Conservation (phyloP, 2,888 invertebrate genomes). For the Anodontia alba region DNA sequence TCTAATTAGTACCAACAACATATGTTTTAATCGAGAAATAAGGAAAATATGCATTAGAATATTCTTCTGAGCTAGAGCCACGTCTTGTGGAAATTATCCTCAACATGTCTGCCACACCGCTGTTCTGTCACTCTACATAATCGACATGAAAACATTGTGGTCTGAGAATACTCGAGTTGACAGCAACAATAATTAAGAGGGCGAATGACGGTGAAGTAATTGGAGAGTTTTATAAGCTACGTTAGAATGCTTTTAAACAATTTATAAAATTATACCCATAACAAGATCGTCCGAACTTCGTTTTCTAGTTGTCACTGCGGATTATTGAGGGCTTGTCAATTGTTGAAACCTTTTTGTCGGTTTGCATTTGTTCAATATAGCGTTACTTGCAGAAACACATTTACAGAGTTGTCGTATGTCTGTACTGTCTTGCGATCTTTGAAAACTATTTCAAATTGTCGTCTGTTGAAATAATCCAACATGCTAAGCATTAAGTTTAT, state of each 20-base stretch:
- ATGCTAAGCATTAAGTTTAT: too few species aligned
- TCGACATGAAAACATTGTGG: background rate
- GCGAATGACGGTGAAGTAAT: slow-evolving; percentile 28
- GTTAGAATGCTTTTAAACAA: slow-evolving; percentile 63
- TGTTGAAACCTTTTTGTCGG: background rate
- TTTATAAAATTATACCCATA: slow-evolving; percentile 49
- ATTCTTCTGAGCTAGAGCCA: too few species aligned
- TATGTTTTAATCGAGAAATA: too few species aligned
- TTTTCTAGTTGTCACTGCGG: slow-evolving; percentile 5
- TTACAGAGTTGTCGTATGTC: too few species aligned
- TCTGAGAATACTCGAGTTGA: slow-evolving; percentile 9
- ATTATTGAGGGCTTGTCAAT: background rate
- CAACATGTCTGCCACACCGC: background rate
- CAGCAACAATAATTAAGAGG: slow-evolving; percentile 7
- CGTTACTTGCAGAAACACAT: too few species aligned
- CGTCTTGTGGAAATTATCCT: background rate
- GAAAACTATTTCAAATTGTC: too few species aligned
- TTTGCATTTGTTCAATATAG: too few species aligned
- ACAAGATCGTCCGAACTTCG: slow-evolving; percentile 35
- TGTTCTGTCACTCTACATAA: background rate
- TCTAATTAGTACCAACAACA: too few species aligned
- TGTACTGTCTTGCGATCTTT: too few species aligned
- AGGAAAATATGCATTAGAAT: too few species aligned
- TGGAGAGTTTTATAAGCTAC: slow-evolving; percentile 49
- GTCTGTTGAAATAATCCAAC: too few species aligned